Conservation (phyloP, 2,888 invertebrate genomes). For the Boloria selene region DNA sequence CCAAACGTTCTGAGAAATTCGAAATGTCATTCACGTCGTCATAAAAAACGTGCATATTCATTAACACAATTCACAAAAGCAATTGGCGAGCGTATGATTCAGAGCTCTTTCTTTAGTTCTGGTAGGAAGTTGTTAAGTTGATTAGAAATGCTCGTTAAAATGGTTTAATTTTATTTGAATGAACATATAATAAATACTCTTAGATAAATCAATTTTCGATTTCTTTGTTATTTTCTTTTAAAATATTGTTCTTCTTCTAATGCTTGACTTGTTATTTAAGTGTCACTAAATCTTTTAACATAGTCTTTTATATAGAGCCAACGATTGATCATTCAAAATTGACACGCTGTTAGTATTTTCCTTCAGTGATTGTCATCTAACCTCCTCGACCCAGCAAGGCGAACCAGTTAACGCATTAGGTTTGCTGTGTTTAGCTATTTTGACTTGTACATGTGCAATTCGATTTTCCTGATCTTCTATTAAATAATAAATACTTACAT, state of each 20-base stretch:
- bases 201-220: conserved; percentile 14
- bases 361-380: not conserved
- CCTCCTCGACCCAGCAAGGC: conserved; percentile 12
- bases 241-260: too few relatives aligned
- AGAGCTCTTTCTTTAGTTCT: conserved; percentile 22
- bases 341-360: not conserved
- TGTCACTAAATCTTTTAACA: too few relatives aligned
- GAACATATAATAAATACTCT: conserved; percentile 20
- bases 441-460: too few relatives aligned
- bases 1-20: conserved; percentile 7
- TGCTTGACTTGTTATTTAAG: too few relatives aligned
- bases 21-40: conserved; percentile 18
- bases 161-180: conserved; percentile 15
- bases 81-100: conserved; percentile 23
- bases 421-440: conserved; percentile 9
- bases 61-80: conserved; percentile 27
- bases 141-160: conserved; percentile 36
- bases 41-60: conserved; percentile 11
- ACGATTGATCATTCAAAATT: conserved; percentile 5
- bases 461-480: too few relatives aligned
- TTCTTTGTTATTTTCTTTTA: not conserved
- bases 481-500: too few relatives aligned
- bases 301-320: not conserved
- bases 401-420: conserved; percentile 7
- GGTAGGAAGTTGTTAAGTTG: conserved; percentile 29